A percentile compares a stretch with the other conserved stretches of the same genome.
Evolutionary conservation across 1,140 invertebrate genomes (phyloP).

Genomic region (Heliconius himera): DNA sequence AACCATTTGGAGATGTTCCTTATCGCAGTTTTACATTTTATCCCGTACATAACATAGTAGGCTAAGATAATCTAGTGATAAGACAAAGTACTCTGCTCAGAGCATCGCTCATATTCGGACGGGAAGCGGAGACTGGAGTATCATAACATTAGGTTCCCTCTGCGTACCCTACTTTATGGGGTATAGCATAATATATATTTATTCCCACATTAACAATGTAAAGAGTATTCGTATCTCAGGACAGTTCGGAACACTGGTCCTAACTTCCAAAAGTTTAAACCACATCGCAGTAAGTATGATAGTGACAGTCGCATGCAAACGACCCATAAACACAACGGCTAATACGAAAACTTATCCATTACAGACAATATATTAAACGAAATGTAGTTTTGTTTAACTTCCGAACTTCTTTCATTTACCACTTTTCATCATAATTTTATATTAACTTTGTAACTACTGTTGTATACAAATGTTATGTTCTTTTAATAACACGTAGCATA

Average conservation of each 20-base stretch:
- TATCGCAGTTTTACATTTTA: too few relatives aligned
- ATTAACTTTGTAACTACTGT: not conserved
- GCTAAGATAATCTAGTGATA: too few relatives aligned
- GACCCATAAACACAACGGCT: slow-evolving; percentile 66
- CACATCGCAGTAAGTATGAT: not conserved
- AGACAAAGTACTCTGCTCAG: too few relatives aligned
- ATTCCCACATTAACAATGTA: not conserved
- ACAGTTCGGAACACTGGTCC: not conserved
- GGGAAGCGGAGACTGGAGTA: too few relatives aligned
- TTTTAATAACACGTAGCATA: too few relatives aligned
- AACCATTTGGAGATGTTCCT: too few relatives aligned
- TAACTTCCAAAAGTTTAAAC: slow-evolving; percentile 3
- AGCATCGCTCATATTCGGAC: too few relatives aligned
- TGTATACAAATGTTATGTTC: not conserved
- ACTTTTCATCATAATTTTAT: slow-evolving; percentile 33
- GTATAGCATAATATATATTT: not conserved
- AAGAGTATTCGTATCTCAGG: not conserved
- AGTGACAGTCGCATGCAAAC: slow-evolving; percentile 67
- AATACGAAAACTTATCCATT: slow-evolving; percentile 72
- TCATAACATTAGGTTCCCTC: too few relatives aligned
- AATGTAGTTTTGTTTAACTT: slow-evolving; percentile 44
- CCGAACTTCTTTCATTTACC: slow-evolving; percentile 42
- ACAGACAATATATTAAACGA: slow-evolving; percentile 64
- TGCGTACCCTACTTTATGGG: too few relatives aligned
- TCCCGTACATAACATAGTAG: too few relatives aligned